Percentiles rank a stretch among this genome's conserved stretches.
Evolutionary conservation across 2,113 vertebrate species (phyloP).

Genomic region (Periophthalmodon schlosseri): DNA sequence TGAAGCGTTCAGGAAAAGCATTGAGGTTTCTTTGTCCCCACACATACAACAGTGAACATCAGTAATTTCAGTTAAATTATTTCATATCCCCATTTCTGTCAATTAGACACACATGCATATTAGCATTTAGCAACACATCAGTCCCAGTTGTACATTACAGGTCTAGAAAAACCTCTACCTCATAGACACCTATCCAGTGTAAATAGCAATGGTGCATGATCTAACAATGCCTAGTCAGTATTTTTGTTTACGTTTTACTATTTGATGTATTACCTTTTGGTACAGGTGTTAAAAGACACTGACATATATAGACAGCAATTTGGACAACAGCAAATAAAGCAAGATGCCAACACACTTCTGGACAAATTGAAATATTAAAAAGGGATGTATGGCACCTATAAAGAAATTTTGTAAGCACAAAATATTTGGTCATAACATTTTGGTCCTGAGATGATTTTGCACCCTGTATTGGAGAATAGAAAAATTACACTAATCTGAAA

Average conservation of each 20-base stretch:
- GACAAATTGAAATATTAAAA: not conserved
- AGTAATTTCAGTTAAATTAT: not conserved
- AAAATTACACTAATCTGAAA: slow-evolving; percentile 39
- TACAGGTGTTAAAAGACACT: not conserved
- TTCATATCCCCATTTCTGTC: not conserved
- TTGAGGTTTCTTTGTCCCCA: slow-evolving; percentile 17
- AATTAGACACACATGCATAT: not conserved
- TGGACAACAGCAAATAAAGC: not conserved
- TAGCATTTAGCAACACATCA: not conserved
- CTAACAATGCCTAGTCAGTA: slow-evolving; percentile 10
- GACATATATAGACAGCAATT: not conserved
- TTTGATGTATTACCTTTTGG: not conserved
- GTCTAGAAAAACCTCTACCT: not conserved
- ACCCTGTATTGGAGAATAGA: slow-evolving; percentile 38
- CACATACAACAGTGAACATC: slow-evolving; percentile 37
- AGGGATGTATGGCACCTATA: not conserved
- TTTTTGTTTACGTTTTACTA: not conserved
- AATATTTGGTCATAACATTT: slow-evolving; percentile 23
- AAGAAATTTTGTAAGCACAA: not conserved
- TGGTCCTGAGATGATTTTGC: slow-evolving; percentile 71
- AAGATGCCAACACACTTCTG: not conserved
- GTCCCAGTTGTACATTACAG: not conserved
- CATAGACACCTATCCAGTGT: not conserved
- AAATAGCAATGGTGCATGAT: not conserved
- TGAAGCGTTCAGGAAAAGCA: slow-evolving; percentile 34